Evolutionary conservation across 2,888 invertebrate genomes (phyloP).

Genomic region (Noctua janthe): DNA sequence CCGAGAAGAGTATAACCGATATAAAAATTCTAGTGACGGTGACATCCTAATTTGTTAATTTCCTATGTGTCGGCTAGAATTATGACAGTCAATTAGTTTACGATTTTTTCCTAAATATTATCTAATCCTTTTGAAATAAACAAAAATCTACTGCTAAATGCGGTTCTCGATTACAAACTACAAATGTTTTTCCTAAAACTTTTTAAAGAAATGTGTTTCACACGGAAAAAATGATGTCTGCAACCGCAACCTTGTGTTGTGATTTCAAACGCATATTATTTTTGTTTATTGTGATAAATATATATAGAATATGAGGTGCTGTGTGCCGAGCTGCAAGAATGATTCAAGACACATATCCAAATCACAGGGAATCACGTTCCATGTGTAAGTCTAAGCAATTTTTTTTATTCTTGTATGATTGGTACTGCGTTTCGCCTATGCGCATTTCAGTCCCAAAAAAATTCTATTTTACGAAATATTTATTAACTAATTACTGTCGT

Average conservation of each 20-base stretch:
- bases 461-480: too few relatives aligned
- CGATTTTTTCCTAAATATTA: constrained; percentile 36
- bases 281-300: constrained; percentile 46
- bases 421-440: constrained; percentile 7
- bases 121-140: constrained; percentile 13
- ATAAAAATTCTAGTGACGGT: not conserved
- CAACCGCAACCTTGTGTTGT: not conserved
- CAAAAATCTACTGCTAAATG: not conserved
- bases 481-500: too few relatives aligned
- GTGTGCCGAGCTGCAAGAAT: constrained; percentile 82
- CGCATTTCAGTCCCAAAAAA: not conserved
- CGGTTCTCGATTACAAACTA: not conserved
- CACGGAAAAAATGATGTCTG: constrained; percentile 21
- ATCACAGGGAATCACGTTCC: constrained; percentile 84
- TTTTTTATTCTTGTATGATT: not conserved
- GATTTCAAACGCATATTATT: constrained; percentile 1
- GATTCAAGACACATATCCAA: constrained; percentile 80
- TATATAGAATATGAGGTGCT: constrained; percentile 80
- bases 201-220: constrained; percentile 10
- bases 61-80: constrained; percentile 38
- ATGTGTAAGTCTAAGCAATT: constrained; percentile 77
- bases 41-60: not conserved
- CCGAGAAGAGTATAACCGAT: constrained; percentile 17
- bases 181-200: constrained; percentile 13
- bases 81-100: constrained; percentile 43